A percentile compares a stretch with the other conserved stretches of the same genome.
These are phyloP conservation scores for Gonioctena quinquepunctata DNA, from an alignment of 1,140 invertebrate genomes.

Conservation along the genomic window DNA sequence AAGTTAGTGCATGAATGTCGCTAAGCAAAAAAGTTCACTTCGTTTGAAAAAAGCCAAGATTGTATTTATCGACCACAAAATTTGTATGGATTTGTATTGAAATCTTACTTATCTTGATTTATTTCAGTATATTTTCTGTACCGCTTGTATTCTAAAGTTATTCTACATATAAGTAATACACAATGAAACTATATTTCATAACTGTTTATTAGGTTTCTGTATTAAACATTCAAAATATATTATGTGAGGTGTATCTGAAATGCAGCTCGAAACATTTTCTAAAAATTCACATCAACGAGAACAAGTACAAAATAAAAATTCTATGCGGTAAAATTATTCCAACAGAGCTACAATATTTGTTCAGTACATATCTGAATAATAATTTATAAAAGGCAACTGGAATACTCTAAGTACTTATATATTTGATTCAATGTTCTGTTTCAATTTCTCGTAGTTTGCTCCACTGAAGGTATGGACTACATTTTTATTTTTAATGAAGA, in stretches of 20 bases:
- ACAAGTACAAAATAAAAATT: slow-evolving; percentile 16
- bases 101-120: no score
- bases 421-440: slow-evolving; percentile 65
- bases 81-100: no score
- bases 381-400: slow-evolving; percentile 7
- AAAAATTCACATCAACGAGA: neutral
- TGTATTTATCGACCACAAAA: no score
- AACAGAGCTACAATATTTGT: slow-evolving; percentile 4
- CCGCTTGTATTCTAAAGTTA: no score
- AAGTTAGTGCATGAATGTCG: no score
- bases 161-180: no score
- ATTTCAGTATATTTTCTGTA: no score
- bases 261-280: neutral
- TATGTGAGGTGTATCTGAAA: neutral
- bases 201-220: no score
- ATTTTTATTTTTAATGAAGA: slow-evolving; percentile 80
- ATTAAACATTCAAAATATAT: no score
- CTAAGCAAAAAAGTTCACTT: no score
- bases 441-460: slow-evolving; percentile 76
- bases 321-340: slow-evolving; percentile 5
- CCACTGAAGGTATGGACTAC: slow-evolving; percentile 78
- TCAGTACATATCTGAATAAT: neutral
- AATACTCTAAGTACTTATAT: slow-evolving; percentile 53
- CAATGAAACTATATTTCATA: no score
- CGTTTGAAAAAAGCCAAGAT: no score